Evolutionary conservation across 2,797 vertebrate genomes (phyloP).

Genomic region (Danio kyathit): DNA sequence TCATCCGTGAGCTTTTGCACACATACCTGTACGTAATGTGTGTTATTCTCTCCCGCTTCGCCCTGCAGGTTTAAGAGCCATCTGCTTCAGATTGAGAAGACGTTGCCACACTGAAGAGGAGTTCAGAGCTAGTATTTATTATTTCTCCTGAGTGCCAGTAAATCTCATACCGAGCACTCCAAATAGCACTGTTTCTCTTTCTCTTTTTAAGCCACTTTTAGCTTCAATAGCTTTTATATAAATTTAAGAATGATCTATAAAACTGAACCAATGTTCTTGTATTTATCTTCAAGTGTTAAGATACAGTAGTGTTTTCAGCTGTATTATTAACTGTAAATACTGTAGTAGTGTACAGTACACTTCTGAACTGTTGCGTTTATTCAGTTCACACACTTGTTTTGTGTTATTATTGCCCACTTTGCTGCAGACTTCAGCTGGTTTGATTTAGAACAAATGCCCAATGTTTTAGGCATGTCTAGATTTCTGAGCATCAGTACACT

Average conservation of each 20-base stretch:
- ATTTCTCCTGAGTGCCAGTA: slow-evolving; percentile 42
- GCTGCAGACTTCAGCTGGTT: slow-evolving; percentile 71
- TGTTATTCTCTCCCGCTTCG: slow-evolving; percentile 25
- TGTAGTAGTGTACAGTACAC: slow-evolving; percentile 69
- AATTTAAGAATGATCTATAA: slow-evolving; percentile 53
- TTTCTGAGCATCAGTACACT: slow-evolving; percentile 44
- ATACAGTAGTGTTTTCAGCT: slow-evolving; percentile 65
- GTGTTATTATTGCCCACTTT: slow-evolving; percentile 40
- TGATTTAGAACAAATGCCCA: slow-evolving; percentile 34
- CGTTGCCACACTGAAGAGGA: slow-evolving; percentile 32
- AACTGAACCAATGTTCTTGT: slow-evolving; percentile 66
- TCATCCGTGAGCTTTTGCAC: slow-evolving; percentile 1
- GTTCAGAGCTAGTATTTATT: slow-evolving; percentile 58
- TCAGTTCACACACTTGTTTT: slow-evolving; percentile 1
- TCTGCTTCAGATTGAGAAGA: slow-evolving; percentile 51
- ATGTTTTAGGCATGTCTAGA: slow-evolving; percentile 37
- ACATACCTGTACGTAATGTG: background rate
- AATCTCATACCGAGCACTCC: slow-evolving; percentile 48
- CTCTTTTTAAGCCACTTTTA: slow-evolving; percentile 61
- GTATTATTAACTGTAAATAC: slow-evolving; percentile 75
- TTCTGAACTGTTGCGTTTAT: slow-evolving; percentile 38
- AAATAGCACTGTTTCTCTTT: slow-evolving; percentile 68
- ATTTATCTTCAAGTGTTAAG: slow-evolving; percentile 64
- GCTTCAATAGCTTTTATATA: slow-evolving; percentile 62
- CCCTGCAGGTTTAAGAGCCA: slow-evolving; percentile 63